phyloP scores from a whole-genome alignment of 2,797 vertebrate genomes.

The Delichon dasypus region DNA sequence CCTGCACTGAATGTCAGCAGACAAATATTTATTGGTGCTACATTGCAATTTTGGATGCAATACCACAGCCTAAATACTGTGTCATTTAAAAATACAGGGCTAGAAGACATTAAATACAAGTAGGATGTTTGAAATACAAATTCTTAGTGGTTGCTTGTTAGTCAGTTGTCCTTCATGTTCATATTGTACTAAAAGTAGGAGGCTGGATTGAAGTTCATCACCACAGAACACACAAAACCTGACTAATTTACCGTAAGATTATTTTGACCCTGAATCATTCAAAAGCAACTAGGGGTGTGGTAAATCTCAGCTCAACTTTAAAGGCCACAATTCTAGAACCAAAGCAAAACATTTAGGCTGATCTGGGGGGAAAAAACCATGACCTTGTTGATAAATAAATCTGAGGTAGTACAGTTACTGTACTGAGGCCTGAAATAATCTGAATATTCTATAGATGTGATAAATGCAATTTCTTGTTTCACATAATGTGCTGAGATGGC shows the following conservation, averaged over 20 bases:
- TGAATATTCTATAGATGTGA: not conserved
- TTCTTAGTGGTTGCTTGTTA: not conserved
- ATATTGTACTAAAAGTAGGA: not conserved
- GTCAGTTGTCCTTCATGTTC: not conserved
- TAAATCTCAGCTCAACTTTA: not conserved
- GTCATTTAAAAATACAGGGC: constrained; percentile 12
- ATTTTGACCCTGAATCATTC: not conserved
- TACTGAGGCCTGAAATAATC: not conserved
- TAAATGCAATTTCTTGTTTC: not conserved
- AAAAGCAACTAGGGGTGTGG: not conserved
- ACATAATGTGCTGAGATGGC: not conserved
- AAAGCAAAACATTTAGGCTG: not conserved
- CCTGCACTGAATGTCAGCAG: not conserved
- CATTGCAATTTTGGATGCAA: constrained; percentile 1
- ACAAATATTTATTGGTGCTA: constrained; percentile 37
- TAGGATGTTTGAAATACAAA: not conserved
- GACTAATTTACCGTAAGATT: not conserved
- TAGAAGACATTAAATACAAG: constrained; percentile 15
- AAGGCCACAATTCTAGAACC: not conserved
- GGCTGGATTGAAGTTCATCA: not conserved
- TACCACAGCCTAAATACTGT: not conserved
- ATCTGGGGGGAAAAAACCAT: not conserved
- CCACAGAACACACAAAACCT: not conserved
- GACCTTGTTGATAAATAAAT: not conserved
- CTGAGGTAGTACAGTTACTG: not conserved